These are phyloP conservation scores for Coenonympha arcania DNA, from an alignment of 2,888 invertebrate genomes.

Conservation along the genomic window DNA sequence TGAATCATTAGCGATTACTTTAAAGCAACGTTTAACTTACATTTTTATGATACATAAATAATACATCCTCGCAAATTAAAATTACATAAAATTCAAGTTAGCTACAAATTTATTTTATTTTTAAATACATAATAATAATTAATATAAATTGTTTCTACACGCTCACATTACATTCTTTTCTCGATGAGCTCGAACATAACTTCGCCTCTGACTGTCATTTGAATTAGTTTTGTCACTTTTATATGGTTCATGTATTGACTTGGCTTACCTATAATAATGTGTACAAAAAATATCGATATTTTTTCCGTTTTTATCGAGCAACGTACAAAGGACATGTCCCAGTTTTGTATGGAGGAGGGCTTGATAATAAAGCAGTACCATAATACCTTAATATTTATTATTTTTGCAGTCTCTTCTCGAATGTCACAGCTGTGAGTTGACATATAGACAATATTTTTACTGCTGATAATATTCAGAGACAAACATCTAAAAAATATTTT, in stretches of 20 bases:
- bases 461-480: too few species aligned
- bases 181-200: slow-evolving; percentile 5
- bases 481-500: too few species aligned
- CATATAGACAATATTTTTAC: too few species aligned
- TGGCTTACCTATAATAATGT: too few species aligned
- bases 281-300: too few species aligned
- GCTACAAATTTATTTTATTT: slow-evolving; percentile 60
- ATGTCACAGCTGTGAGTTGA: too few species aligned
- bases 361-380: too few species aligned
- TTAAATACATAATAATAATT: slow-evolving; percentile 51
- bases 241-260: neutral
- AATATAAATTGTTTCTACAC: slow-evolving; percentile 62
- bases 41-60: slow-evolving; percentile 71
- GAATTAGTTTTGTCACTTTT: slow-evolving; percentile 21
- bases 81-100: slow-evolving; percentile 72
- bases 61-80: slow-evolving; percentile 70
- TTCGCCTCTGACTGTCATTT: slow-evolving; percentile 41
- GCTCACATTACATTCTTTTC: slow-evolving; percentile 33
- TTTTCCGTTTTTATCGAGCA: too few species aligned
- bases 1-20: slow-evolving; percentile 65
- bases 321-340: too few species aligned
- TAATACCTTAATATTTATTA: too few species aligned
- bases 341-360: too few species aligned
- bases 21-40: slow-evolving; percentile 73
- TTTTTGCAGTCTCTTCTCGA: too few species aligned